Evolutionary conservation across 2,888 invertebrate genomes (phyloP).

Genomic region (Drosophila flavopinicola): DNA sequence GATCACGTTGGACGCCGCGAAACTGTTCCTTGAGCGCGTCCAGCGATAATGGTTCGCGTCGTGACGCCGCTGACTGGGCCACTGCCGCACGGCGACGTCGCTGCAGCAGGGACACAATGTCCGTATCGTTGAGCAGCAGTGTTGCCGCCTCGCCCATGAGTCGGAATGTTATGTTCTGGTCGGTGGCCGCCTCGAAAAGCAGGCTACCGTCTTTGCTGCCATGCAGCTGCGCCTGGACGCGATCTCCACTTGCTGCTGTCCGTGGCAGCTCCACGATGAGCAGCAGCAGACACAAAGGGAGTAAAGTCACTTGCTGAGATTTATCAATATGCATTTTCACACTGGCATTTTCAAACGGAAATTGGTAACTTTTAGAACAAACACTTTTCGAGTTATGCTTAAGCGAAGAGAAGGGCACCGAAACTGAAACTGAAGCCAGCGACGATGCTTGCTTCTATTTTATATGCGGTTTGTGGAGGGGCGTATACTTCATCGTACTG

Average conservation of each 20-base stretch:
- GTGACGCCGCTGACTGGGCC: slow-evolving; percentile 14
- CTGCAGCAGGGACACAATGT: slow-evolving; percentile 85
- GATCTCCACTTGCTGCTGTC: background rate
- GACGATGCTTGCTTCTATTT: slow-evolving; percentile 11
- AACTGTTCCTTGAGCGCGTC: slow-evolving; percentile 60
- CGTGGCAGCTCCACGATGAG: slow-evolving; percentile 6
- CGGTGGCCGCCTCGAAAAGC: slow-evolving; percentile 89
- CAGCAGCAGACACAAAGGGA: slow-evolving; percentile 15
- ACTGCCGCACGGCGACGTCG: slow-evolving; percentile 32
- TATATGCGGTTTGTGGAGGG: slow-evolving; percentile 42
- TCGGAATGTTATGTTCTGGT: slow-evolving; percentile 91
- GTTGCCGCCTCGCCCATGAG: slow-evolving; percentile 89
- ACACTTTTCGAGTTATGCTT: slow-evolving; percentile 13
- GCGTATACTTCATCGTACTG: slow-evolving; percentile 45
- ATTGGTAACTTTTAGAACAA: background rate
- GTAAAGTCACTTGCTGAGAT: background rate
- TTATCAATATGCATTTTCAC: slow-evolving; percentile 32
- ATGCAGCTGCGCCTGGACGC: slow-evolving; percentile 37
- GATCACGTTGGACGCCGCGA: slow-evolving; percentile 53
- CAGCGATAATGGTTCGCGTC: slow-evolving; percentile 30
- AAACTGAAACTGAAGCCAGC: slow-evolving; percentile 35
- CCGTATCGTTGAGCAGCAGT: slow-evolving; percentile 88
- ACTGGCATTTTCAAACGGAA: slow-evolving; percentile 8
- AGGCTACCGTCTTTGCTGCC: slow-evolving; percentile 89
- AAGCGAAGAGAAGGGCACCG: slow-evolving; percentile 8